Base-by-base conservation (phyloP, 2,113 vertebrate species). In the Macrotis lagotis region DNA sequence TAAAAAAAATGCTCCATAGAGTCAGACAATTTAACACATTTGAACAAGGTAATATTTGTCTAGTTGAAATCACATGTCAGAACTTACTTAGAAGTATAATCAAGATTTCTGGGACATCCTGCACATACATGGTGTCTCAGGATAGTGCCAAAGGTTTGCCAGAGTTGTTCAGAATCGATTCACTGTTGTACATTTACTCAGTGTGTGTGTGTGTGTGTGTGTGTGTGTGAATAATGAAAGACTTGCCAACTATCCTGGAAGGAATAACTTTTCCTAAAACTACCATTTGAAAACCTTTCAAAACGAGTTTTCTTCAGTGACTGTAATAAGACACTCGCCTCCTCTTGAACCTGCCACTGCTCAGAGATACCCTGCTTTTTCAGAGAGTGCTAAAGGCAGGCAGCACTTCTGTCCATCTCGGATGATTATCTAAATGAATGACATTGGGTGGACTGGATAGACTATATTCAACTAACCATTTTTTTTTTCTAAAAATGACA, bases 201-300 rank as follows among this genome's bases (percentile, higher is more conserved):
- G 10, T 66, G 31, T 31, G 28, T 66, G 55, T 37, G 25, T 28
- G 26, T 3, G 1, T 11, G 53, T 53, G 52, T 26, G 25, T 53
- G 52, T 26, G 25, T 53, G 25, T 9, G 90, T 25, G 25, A 88
- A 48, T 52, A 96, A 91, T 19, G 9, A 12, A 66, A 66, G 59
- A 16, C 3, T 14, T 59, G 91, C 5, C 50, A 83, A 10, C 24
- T 90, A 37, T 37, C 14, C 50, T 95, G 88, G n/a, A 16, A 74
- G 19, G 66, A 93, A 92, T 66, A 93, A 16, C 93, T 94, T 94
- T 93, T 88, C 95, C 31, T 44, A 94, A 93, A 96, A 66, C 89
- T 51, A 95, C 92, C 25, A 94, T 89, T 37, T 44, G 22, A 48
- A 93, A 52, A 92, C 89, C 93, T 93, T 55, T 11, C 11, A 88